Evolutionary conservation across 2,113 vertebrate species (phyloP), one percentile per base, ranked within the genome.

Genomic region (Urocitellus parryii): DNA sequence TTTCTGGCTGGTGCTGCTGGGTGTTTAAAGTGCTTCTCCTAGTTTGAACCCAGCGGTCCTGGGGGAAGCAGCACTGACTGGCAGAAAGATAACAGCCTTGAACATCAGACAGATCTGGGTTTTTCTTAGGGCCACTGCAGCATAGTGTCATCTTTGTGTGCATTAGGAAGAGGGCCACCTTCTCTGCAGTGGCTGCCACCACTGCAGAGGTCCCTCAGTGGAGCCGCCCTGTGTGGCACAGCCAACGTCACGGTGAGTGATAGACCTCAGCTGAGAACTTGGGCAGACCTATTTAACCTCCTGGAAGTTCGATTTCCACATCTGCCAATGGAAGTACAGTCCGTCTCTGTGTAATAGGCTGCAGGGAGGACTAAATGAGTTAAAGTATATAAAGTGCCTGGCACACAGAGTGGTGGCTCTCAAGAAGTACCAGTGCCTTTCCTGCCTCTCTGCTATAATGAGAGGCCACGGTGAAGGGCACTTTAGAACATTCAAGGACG

Each of bases 161-260:
- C 20, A 0, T 34, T 48, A 13, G 17, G 32, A 25, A 45, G 51
- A 56, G 48, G 34, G 27, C 2, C 25, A 17, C 24, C 22, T 61
- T 84, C n/a, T 70, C 51, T 82, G 39, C 2, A 3, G 68, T 2
- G 25, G 63, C n/a, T 24, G 1, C 39, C 24, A 34, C 18, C 51
- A 6, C n/a, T 9, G 6, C 29, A 83, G 45, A 82, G 32, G 1
- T 24, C 8, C n/a, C 0, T 39, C 70, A 27, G 20, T 39, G 48
- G 68, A n/a, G 51, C 25, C 13, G 68, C 32, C 25, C 67, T 3
- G 48, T 29, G 56, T 7, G 20, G 12, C 25, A 6, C 17, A 17
- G 61, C 14, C 37, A 29, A 4, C 5, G 34, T 13, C 17, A 7
- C 0, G 4, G 10, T 0, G 4, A 8, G 8, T 9, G 2, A 25